These are phyloP conservation scores for Grus americana DNA, from an alignment of 2,113 vertebrate genomes.

Conservation along the genomic window DNA sequence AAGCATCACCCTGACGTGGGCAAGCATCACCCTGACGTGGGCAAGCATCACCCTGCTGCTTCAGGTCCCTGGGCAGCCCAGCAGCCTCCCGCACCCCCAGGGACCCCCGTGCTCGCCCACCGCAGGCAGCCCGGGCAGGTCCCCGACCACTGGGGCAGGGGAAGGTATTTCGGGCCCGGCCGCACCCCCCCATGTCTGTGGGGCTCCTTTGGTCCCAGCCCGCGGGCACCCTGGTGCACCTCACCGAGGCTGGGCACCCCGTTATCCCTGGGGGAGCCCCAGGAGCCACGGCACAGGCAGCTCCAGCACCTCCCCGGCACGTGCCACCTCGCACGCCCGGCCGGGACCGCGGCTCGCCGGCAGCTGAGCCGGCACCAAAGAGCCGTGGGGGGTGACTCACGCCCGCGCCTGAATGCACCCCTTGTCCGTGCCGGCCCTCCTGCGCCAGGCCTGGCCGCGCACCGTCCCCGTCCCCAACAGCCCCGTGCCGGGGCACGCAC, in stretches of 20 bases:
- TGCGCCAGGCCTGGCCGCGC: fast-evolving
- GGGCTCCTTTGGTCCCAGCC: neutral
- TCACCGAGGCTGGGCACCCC: neutral
- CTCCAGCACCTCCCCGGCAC: neutral
- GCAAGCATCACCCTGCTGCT: neutral
- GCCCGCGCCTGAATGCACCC: neutral
- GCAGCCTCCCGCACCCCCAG: too few species aligned
- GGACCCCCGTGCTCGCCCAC: neutral
- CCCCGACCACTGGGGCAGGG: neutral
- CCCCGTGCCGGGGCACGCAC: too few species aligned
- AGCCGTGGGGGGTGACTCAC: neutral
- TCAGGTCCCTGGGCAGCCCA: neutral
- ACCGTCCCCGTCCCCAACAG: too few species aligned
- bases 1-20: neutral
- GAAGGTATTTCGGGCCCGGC: neutral
- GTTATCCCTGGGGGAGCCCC: neutral
- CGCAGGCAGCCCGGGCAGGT: neutral
- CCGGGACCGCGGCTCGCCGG: neutral
- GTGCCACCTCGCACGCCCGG: neutral
- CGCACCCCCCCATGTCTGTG: neutral
- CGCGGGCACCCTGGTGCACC: neutral
- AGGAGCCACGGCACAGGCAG: neutral
- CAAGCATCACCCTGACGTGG: neutral
- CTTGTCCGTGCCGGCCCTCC: neutral
- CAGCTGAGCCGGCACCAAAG: neutral